phyloP scores from a whole-genome alignment of 2,888 invertebrate genomes.

The Lasioglossum lativentre region DNA sequence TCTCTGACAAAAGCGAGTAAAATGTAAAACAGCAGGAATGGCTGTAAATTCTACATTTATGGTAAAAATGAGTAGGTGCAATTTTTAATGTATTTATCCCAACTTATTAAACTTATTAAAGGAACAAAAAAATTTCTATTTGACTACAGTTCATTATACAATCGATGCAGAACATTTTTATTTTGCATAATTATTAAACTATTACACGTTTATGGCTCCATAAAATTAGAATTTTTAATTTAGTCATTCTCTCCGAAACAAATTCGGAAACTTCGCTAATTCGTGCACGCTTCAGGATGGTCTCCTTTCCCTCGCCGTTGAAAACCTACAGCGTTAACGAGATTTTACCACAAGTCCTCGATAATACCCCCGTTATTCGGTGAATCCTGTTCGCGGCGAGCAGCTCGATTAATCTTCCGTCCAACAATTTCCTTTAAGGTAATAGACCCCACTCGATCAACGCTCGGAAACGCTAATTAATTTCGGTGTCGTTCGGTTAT shows the following conservation, averaged over 20 bases:
- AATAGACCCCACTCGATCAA: slow-evolving; percentile 8
- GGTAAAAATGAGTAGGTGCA: not conserved
- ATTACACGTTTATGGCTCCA: too few species aligned
- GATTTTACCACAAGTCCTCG: not conserved
- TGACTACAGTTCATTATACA: too few species aligned
- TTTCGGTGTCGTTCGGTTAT: slow-evolving; percentile 3
- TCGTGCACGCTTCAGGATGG: not conserved
- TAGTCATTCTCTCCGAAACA: not conserved
- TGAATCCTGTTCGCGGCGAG: not conserved
- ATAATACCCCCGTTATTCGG: slow-evolving; percentile 5
- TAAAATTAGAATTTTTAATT: not conserved
- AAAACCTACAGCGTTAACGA: not conserved
- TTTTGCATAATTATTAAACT: too few species aligned
- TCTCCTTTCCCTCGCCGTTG: not conserved
- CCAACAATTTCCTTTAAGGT: slow-evolving; percentile 1
- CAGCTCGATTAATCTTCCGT: slow-evolving; percentile 31
- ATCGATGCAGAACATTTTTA: not conserved
- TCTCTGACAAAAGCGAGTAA: not conserved
- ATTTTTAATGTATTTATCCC: too few species aligned
- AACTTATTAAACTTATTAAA: too few species aligned
- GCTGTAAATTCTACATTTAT: too few species aligned
- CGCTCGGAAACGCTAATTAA: slow-evolving; percentile 2
- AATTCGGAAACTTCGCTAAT: not conserved
- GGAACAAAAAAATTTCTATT: too few species aligned
- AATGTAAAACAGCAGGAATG: too few species aligned